Conservation (phyloP, 2,888 invertebrate genomes). For the Hypomecis atomaria region DNA sequence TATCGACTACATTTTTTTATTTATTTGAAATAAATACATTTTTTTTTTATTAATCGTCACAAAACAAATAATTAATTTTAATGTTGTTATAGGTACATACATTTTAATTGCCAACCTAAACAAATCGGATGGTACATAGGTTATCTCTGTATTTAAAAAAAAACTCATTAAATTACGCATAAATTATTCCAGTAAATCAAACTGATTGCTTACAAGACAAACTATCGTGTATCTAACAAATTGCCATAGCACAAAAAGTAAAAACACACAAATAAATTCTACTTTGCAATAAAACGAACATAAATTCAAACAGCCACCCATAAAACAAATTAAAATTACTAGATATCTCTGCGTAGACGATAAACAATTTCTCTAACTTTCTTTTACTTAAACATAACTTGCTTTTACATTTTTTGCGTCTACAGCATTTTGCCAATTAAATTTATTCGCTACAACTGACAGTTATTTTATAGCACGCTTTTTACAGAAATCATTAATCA, state of each 20-base stretch:
- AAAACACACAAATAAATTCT: not conserved
- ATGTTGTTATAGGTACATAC: no score
- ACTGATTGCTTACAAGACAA: not conserved
- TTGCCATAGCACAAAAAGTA: not conserved
- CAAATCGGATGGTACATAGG: no score
- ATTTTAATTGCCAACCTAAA: no score
- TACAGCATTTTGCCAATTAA: conserved; percentile 16
- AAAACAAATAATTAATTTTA: no score
- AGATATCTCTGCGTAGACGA: conserved; percentile 16
- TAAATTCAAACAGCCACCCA: conserved; percentile 19
- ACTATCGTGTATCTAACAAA: not conserved
- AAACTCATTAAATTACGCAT: not conserved
- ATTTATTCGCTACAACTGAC: conserved; percentile 3
- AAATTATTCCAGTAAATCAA: not conserved
- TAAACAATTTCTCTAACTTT: conserved; percentile 41
- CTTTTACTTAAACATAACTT: conserved; percentile 35
- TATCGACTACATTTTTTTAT: no score
- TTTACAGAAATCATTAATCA: conserved; percentile 19
- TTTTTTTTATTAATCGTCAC: no score
- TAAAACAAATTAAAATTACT: conserved; percentile 25
- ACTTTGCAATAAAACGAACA: conserved; percentile 11
- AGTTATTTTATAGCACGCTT: conserved; percentile 19
- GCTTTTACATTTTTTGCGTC: conserved; percentile 26
- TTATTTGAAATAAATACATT: no score
- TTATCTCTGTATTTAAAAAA: not conserved